Conservation (phyloP, 1,140 invertebrate species). For the Megathymus violae region DNA sequence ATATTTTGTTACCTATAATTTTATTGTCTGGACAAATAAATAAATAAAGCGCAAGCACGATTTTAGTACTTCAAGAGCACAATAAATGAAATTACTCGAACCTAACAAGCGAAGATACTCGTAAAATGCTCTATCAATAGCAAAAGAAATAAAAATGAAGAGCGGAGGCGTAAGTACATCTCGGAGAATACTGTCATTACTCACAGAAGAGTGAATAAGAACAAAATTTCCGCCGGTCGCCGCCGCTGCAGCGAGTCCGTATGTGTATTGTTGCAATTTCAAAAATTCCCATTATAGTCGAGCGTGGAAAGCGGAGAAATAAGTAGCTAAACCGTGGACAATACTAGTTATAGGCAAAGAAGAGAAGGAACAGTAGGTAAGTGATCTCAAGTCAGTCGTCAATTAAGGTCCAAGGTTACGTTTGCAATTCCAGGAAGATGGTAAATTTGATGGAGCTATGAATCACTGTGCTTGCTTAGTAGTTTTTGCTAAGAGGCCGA, state of each 20-base stretch:
- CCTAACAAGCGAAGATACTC: conserved; percentile 14
- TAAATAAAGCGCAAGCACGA: not conserved
- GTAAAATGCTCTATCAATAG: conserved; percentile 22
- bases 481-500: too few species aligned
- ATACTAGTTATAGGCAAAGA: conserved; percentile 42
- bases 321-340: conserved; percentile 59
- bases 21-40: too few species aligned
- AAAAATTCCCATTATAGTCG: conserved; percentile 70
- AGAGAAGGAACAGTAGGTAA: conserved; percentile 6
- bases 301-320: conserved; percentile 55
- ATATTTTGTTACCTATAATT: too few species aligned
- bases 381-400: too few species aligned
- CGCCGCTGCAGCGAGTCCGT: conserved; percentile 54
- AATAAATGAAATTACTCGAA: conserved; percentile 2
- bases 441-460: too few species aligned
- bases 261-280: conserved; percentile 78
- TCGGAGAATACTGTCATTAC: conserved; percentile 42
- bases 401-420: too few species aligned
- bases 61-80: not conserved
- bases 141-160: conserved; percentile 34
- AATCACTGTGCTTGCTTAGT: too few species aligned
- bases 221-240: conserved; percentile 60
- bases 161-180: conserved; percentile 27
- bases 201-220: conserved; percentile 60
- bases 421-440: too few species aligned